Percentiles rank a stretch among this genome's conserved stretches.
Evolutionary conservation across 1,140 invertebrate genomes (phyloP).

Genomic region (Cotesia glomerata): DNA sequence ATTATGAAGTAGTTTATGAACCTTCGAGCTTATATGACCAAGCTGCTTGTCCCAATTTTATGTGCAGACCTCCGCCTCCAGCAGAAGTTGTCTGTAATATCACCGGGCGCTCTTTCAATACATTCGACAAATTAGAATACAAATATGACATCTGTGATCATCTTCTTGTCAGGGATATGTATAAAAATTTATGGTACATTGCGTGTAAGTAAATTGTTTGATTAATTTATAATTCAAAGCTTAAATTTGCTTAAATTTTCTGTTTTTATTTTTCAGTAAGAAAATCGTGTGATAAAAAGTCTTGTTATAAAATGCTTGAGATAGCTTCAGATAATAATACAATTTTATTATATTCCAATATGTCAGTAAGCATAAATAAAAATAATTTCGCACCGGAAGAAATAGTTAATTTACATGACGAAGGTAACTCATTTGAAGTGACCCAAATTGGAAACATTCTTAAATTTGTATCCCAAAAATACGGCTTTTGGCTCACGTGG

Average conservation of each 20-base stretch:
- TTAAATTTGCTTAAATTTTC: background rate
- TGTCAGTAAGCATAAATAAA: constrained; percentile 73
- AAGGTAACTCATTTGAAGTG: constrained; percentile 71
- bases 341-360: constrained; percentile 69
- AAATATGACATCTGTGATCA: constrained; percentile 84
- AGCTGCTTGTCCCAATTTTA: constrained; percentile 62
- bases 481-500: constrained; percentile 77
- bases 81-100: constrained; percentile 74
- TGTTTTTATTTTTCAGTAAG: constrained; percentile 63
- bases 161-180: constrained; percentile 73
- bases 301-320: constrained; percentile 67
- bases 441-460: constrained; percentile 72
- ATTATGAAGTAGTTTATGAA: constrained; percentile 60
- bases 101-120: constrained; percentile 75
- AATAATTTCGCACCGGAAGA: constrained; percentile 71
- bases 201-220: constrained; percentile 62
- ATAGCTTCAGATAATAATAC: constrained; percentile 66
- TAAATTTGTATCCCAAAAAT: constrained; percentile 71
- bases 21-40: constrained; percentile 44
- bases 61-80: constrained; percentile 68
- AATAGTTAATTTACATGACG: constrained; percentile 70
- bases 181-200: constrained; percentile 70
- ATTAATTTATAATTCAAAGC: background rate
- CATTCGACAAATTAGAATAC: constrained; percentile 78
- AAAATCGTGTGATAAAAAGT: constrained; percentile 67